Conservation (phyloP, 2,113 vertebrate species). For the Periophthalmodon schlosseri region DNA sequence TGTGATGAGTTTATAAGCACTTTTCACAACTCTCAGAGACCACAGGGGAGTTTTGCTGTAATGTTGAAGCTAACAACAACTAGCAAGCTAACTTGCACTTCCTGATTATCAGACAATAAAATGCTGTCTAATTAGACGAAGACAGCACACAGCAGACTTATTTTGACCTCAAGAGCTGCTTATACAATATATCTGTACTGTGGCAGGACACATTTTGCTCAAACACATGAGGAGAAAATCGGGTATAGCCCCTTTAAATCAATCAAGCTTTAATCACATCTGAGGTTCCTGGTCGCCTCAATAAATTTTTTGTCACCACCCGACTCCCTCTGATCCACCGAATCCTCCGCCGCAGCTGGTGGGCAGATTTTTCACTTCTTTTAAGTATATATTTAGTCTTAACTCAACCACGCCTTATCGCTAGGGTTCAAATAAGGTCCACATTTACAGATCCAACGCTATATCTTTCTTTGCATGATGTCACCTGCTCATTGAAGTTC, state of each 20-base stretch:
- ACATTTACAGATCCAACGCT: not conserved
- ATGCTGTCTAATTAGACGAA: too few relatives aligned
- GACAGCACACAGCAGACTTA: too few relatives aligned
- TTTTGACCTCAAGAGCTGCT: too few relatives aligned
- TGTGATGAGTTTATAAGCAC: too few relatives aligned
- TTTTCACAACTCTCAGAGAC: too few relatives aligned
- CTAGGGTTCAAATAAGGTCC: not conserved
- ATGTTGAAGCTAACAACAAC: too few relatives aligned
- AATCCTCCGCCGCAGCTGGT: not conserved
- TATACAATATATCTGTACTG: too few relatives aligned
- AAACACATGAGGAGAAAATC: too few relatives aligned
- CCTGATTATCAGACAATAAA: too few relatives aligned
- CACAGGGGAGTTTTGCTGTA: too few relatives aligned
- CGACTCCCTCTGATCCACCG: not conserved
- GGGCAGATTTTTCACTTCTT: not conserved
- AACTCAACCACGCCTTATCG: not conserved
- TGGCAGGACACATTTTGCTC: too few relatives aligned
- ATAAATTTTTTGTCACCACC: not conserved
- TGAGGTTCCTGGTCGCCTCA: not conserved
- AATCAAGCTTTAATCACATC: not conserved
- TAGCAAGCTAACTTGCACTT: too few relatives aligned
- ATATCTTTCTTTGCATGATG: constrained; percentile 18
- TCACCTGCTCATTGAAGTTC: constrained; percentile 18
- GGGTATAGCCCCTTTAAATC: not conserved
- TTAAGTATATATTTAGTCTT: constrained; percentile 9